Evolutionary conservation across 2,797 vertebrate species (phyloP).

Genomic region (Hydrolagus colliei): DNA sequence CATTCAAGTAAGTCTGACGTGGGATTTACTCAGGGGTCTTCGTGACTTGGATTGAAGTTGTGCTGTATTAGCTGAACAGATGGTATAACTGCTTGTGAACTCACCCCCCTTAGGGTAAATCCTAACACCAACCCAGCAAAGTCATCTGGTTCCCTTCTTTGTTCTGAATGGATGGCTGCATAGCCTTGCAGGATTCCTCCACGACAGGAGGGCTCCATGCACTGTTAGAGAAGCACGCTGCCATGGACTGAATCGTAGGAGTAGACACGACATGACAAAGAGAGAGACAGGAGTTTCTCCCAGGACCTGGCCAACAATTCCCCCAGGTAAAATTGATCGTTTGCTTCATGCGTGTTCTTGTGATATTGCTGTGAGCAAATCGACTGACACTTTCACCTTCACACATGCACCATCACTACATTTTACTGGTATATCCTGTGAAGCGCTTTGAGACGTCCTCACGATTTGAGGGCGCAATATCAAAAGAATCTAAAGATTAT

Average conservation of each 20-base stretch:
- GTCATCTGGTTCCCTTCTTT: slow-evolving; percentile 54
- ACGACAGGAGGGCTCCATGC: slow-evolving; percentile 38
- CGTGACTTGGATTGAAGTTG: slow-evolving; percentile 63
- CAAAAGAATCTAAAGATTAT: too few relatives aligned
- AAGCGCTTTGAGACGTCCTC: too few relatives aligned
- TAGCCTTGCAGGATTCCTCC: slow-evolving; percentile 38
- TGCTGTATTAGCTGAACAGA: slow-evolving; percentile 67
- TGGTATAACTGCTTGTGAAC: slow-evolving; percentile 60
- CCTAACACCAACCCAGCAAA: slow-evolving; percentile 55
- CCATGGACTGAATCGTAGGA: slow-evolving; percentile 34
- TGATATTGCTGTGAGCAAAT: too few relatives aligned
- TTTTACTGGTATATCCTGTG: too few relatives aligned
- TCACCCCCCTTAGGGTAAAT: slow-evolving; percentile 52
- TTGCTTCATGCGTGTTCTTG: too few relatives aligned
- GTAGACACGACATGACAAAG: neutral
- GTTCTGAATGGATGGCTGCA: slow-evolving; percentile 48
- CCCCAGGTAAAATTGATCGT: too few relatives aligned
- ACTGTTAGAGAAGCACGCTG: slow-evolving; percentile 4
- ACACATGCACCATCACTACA: too few relatives aligned
- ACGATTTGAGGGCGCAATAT: too few relatives aligned
- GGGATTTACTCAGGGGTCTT: slow-evolving; percentile 64
- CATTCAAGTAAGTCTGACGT: slow-evolving; percentile 59
- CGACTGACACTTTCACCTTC: too few relatives aligned
- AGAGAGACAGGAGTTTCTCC: too few relatives aligned
- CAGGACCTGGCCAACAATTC: too few relatives aligned